Evolutionary conservation across 2,888 invertebrate genomes (phyloP), one percentile per base, ranked within the genome.

Genomic region (Nomada hirtipes): DNA sequence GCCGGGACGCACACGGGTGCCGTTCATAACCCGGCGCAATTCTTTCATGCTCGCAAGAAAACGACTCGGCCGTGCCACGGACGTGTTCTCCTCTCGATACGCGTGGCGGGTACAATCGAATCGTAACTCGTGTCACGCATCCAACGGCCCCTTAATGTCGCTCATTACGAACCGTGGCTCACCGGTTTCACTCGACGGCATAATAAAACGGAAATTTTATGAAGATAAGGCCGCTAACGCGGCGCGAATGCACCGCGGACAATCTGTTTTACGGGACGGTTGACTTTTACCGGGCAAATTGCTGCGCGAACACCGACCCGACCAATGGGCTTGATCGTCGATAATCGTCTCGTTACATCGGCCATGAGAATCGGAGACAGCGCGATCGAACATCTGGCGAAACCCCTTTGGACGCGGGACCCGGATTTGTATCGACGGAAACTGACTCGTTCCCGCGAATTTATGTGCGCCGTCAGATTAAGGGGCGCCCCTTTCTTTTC

Each of bases 361-460:
- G n/a, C 55, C 69, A 50, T 65, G 73, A 83, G 78, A 85, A 80
- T 74, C 78, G 69, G 60, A 61, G 55, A 50, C 75, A 63, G 23
- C 44, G 69, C 74, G 78, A 75, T 75, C 69, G 88, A 88, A 88
- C 93, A 92, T 89, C 92, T 92, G 92, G 91, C 86, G 86, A 90
- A 92, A 91, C 89, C 92, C 90, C 91, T 91, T 93, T 92, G 90
- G 92, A 84, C 84, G 87, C 91, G 91, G 82, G 76, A 53, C 74
- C 83, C 65, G 90, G 89, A 90, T 92, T 91, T 89, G 82, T 89
- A 77, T 55, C 87, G 84, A 75, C 84, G 89, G 88, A 92, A 93
- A 93, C 92, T 92, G 92, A 93, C 92, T 93, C 91, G 93, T 93
- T 93, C 88, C 91, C 92, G 92, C 92, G 90, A 93, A 93, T 93